phyloP scores from a whole-genome alignment of 1,140 invertebrate species.

The Mylabris phalerata region DNA sequence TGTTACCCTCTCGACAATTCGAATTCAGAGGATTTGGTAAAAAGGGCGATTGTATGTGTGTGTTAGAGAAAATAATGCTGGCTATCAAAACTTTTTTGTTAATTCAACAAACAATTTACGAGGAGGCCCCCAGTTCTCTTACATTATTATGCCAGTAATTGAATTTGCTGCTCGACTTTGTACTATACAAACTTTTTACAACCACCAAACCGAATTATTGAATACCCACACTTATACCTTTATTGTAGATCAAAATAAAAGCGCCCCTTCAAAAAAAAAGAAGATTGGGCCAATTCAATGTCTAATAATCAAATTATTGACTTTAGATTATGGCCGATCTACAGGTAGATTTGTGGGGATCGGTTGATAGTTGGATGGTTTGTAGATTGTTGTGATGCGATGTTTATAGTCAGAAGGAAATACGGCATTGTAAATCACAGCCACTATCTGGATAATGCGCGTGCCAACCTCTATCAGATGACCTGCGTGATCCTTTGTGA shows the following conservation, averaged over 20 bases:
- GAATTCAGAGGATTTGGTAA: conserved; percentile 3
- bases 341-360: too few relatives aligned
- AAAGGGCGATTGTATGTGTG: too few relatives aligned
- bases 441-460: conserved; percentile 28
- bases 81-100: conserved; percentile 9
- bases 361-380: too few relatives aligned
- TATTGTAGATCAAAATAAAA: too few relatives aligned
- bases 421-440: conserved; percentile 34
- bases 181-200: too few relatives aligned
- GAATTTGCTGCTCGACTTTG: conserved; percentile 2
- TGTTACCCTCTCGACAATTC: background rate
- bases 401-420: conserved; percentile 28
- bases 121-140: background rate
- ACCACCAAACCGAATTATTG: too few relatives aligned
- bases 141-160: conserved; percentile 13
- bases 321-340: too few relatives aligned
- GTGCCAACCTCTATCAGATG: conserved; percentile 34
- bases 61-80: conserved; percentile 5
- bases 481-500: conserved; percentile 30
- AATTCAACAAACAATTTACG: conserved; percentile 14
- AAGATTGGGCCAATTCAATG: too few relatives aligned
- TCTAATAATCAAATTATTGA: too few relatives aligned
- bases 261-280: too few relatives aligned
- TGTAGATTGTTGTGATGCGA: conserved; percentile 17
- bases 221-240: too few relatives aligned